Base-by-base conservation (phyloP, 2,797 vertebrate genomes). In the Rhynchotus rufescens region DNA sequence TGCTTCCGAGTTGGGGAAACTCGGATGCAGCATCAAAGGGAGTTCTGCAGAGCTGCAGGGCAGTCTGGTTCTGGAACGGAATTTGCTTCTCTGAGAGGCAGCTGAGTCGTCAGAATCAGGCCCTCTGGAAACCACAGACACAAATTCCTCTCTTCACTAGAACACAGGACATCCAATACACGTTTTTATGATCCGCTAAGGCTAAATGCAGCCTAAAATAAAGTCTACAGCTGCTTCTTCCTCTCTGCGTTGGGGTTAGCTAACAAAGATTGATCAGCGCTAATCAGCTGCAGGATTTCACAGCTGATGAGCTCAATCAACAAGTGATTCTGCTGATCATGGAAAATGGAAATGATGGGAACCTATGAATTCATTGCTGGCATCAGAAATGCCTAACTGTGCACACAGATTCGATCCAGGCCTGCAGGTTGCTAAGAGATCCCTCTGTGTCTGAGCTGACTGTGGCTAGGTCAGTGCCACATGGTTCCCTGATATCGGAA, bases 291-390 rank as follows among this genome's bases (percentile, higher is more conserved):
- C 66, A 45, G 79, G 78, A 79, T 88, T 84, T 65, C 57, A 62
- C 61, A 60, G 26, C 86, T 88, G 81, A 74, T 68, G 80, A 74
- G 51, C 72, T 86, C 84, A 38, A 9, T 74, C 86, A 81, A 15
- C 62, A 77, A 20, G 45, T 65, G 36, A 34, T 57, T 60, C 36
- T 80, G 72, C 62, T 82, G 86, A 30, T 85, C 81, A 86, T 75
- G 56, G 68, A 62, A 64, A 72, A 45, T 32, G 44, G 36, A 61
- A 61, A 36, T 12, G 51, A 26, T 36, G 45, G 56, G 66, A 47
- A 75, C 66, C 67, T 80, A 34, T 56, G 62, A 66, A 1, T 51
- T 68, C 34, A 2, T 40, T 77, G 57, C 74, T 64, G 66, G 28
- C 28, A 8, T 20, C 77, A 56, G 68, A 59, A 59, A 42, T 32